A percentile compares a stretch with the other conserved stretches of the same genome.
Evolutionary conservation across 2,888 invertebrate species (phyloP).

Genomic region (Marasmarcha lunaedactyla): DNA sequence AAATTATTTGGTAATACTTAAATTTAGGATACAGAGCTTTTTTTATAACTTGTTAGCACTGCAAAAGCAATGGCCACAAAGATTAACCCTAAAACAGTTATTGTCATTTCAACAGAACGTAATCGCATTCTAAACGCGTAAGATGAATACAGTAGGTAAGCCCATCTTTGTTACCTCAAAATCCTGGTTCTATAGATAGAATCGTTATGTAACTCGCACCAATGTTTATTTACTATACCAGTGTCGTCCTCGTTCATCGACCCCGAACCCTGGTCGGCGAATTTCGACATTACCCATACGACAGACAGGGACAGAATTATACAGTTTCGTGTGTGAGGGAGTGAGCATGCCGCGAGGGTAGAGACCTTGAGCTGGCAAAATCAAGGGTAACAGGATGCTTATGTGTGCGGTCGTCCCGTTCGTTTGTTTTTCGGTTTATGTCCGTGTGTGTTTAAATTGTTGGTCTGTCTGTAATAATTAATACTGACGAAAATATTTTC

Average conservation of each 20-base stretch:
- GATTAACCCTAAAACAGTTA: too few relatives aligned
- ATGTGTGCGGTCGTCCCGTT: constrained; percentile 41
- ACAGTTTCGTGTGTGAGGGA: constrained; percentile 32
- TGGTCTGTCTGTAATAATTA: too few relatives aligned
- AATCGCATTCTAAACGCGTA: too few relatives aligned
- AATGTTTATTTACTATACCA: constrained; percentile 68
- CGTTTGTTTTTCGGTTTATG: too few relatives aligned
- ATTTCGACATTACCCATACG: constrained; percentile 57
- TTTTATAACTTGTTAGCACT: too few relatives aligned
- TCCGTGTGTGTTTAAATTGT: not conserved
- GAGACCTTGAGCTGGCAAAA: constrained; percentile 70
- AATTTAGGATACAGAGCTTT: too few relatives aligned
- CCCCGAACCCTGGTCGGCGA: constrained; percentile 48
- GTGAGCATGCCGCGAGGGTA: constrained; percentile 46
- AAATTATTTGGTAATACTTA: too few relatives aligned
- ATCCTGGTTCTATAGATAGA: not conserved
- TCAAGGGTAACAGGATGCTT: constrained; percentile 56
- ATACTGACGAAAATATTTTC: too few relatives aligned
- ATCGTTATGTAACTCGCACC: constrained; percentile 35
- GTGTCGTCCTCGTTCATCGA: constrained; percentile 51
- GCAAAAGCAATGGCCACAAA: too few relatives aligned
- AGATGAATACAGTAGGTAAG: too few relatives aligned
- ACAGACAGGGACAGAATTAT: constrained; percentile 46
- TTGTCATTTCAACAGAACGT: too few relatives aligned
- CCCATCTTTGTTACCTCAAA: too few relatives aligned